phyloP scores from a whole-genome alignment of 2,113 vertebrate genomes.

The Piaya cayana region DNA sequence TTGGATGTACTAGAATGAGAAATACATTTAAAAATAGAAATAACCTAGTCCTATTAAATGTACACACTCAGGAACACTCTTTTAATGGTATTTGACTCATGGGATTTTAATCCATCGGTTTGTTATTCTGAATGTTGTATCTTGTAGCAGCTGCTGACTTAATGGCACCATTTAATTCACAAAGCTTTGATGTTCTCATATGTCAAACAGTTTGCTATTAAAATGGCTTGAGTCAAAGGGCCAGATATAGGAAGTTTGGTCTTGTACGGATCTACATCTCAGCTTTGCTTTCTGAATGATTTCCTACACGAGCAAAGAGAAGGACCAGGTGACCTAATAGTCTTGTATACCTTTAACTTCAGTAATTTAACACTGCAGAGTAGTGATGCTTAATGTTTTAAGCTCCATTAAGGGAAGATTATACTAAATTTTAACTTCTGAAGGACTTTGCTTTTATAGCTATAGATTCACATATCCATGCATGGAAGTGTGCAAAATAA shows the following conservation, averaged over 20 bases:
- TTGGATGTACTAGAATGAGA: not conserved
- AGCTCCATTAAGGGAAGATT: conserved; percentile 19
- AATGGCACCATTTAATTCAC: not conserved
- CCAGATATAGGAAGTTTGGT: not conserved
- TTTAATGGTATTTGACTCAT: not conserved
- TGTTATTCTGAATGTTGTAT: not conserved
- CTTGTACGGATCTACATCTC: not conserved
- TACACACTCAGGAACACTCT: not conserved
- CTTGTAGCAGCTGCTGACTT: not conserved
- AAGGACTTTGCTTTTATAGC: not conserved
- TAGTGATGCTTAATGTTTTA: conserved; percentile 9
- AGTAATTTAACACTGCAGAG: not conserved
- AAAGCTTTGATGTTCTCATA: not conserved
- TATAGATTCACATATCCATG: not conserved
- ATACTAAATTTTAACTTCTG: not conserved
- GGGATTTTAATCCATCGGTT: not conserved
- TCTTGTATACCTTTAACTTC: not conserved
- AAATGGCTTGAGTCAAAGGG: not conserved
- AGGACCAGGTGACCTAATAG: not conserved
- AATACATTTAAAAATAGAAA: not conserved
- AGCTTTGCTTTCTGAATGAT: not conserved
- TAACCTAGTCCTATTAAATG: not conserved
- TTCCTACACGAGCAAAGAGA: not conserved
- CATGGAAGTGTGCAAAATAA: not conserved
- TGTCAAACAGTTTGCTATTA: not conserved